Evolutionary conservation across 2,888 invertebrate genomes (phyloP), one percentile per base, ranked within the genome.

Genomic region (Stegana nigrithorax): DNA sequence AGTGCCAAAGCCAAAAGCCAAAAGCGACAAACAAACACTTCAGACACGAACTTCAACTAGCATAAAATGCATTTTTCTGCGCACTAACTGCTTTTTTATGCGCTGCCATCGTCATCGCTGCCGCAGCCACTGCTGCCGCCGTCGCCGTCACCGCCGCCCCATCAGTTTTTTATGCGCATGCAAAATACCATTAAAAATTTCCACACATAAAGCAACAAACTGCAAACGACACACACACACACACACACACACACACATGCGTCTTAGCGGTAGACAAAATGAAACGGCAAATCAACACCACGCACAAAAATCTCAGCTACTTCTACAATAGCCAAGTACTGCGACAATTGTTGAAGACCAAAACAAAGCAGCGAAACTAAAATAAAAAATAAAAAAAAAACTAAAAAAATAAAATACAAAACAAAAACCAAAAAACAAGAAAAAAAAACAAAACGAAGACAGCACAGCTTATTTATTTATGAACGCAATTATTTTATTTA

Each of bases 401-500:
- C 55, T 59, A 62, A 36, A 64, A 63, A 58, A 47, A 47, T 68
- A 66, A 60, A 65, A 67, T 60, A 67, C 61, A 72, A 76, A 73
- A 74, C 64, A 69, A 62, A 51, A 57, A 3, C 10, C 8, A 19
- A 36, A 45, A 45, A 44, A 47, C 7, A 39, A 62, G 47, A 58
- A 62, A 59, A 66, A 51, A 50, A 39, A 25, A 23, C 63, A 61
- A 60, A 50, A 61, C 62, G 63, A 66, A 58, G n/a, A n/a, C n/a
- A n/a, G n/a, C n/a, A n/a, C n/a, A n/a, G n/a, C n/a, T 7, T 51
- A 79, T 80, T 81, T 81, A 83, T 83, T 82, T 81, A 83, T 83
- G 75, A 68, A 75, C 71, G 72, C 80, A 80, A 81, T 83, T 82
- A 82, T 81, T 83, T 83, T 82, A 83, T 83, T 82, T 81, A 80